Base-by-base conservation (phyloP, 1,140 invertebrate species). In the Pararge aegeria region DNA sequence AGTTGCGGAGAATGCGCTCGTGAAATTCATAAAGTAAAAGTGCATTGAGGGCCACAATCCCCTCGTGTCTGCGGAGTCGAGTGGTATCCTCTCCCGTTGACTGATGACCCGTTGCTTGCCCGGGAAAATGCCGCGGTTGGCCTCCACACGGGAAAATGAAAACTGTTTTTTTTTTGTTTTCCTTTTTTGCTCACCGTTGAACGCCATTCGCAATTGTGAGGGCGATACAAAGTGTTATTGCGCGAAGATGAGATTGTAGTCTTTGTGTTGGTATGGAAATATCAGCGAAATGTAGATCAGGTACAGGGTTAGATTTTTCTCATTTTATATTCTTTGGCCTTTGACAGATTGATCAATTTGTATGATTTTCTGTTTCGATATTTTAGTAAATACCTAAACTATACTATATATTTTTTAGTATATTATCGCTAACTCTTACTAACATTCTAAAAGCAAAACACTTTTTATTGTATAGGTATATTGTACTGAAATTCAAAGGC, bases 21-120 rank as follows among this genome's bases (percentile, higher is more conserved):
- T 40, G 5, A 77, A 81, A 84, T 84, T 84, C 74, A 78, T 81
- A 80, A 80, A 82, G 75, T 76, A 85, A 84, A 78, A 84, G 72
- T 77, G 80, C 80, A 83, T 64, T 69, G 75, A 83, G 73, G 66
- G 73, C 68, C 60, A 70, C 78, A 83, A 78, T 82, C 75, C 78
- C 75, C 75, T 79, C 73, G 68, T 78, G 73, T 78, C 70, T 70
- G 68, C 63, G 73, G 68, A 72, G 67, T 74, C 66, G 75, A 78
- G 75, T 77, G 73, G 72, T 64, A 71, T 73, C 73, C 78, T 82
- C 81, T 87, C 63, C 70, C 69, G 67, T 76, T 87, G 83, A 87
- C 80, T 79, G 81, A 87, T 87, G 78, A 79, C 78, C 80, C 70
- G 68, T 64, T 64, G 66, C 59, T 60, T 52, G 68, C 65, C 56